Conservation (phyloP, 1,140 invertebrate genomes). For the Leucophenga varia region DNA sequence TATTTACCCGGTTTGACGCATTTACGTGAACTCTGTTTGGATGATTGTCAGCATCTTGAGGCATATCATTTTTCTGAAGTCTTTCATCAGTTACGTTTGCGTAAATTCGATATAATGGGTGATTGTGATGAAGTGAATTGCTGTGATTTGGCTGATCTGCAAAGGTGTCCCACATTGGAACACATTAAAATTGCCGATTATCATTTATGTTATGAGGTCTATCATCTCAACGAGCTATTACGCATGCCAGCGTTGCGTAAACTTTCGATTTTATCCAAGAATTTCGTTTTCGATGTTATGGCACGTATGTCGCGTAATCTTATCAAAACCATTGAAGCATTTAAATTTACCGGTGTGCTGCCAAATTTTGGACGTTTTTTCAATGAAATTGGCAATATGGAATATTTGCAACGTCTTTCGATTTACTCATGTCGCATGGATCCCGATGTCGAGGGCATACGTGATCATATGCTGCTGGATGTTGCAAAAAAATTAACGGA, state of each 20-base stretch:
- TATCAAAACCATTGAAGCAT: slow-evolving; percentile 29
- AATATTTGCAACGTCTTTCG: slow-evolving; percentile 22
- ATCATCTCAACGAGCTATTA: slow-evolving; percentile 35
- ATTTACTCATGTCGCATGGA: slow-evolving; percentile 19
- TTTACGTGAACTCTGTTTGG: slow-evolving; percentile 32
- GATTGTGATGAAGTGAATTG: slow-evolving; percentile 48
- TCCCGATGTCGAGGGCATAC: slow-evolving; percentile 27
- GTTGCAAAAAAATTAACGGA: slow-evolving; percentile 24
- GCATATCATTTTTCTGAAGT: slow-evolving; percentile 41
- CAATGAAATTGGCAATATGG: slow-evolving; percentile 29
- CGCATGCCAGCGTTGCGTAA: slow-evolving; percentile 32
- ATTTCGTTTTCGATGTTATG: slow-evolving; percentile 44
- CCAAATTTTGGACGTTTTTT: slow-evolving; percentile 42
- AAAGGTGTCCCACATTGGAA: slow-evolving; percentile 41
- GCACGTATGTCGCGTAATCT: slow-evolving; percentile 30
- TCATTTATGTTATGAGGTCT: slow-evolving; percentile 42
- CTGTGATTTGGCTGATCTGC: slow-evolving; percentile 37
- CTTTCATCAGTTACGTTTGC: slow-evolving; percentile 28
- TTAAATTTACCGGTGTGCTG: slow-evolving; percentile 32
- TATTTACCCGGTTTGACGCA: slow-evolving; percentile 30
- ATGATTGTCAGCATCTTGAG: slow-evolving; percentile 41
- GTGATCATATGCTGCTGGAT: slow-evolving; percentile 27
- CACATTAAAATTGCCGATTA: slow-evolving; percentile 48
- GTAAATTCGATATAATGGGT: slow-evolving; percentile 47
- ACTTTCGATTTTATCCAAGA: slow-evolving; percentile 44